These are phyloP conservation scores for Frieseomelitta varia DNA, from an alignment of 1,140 invertebrate species.

Conservation along the genomic window DNA sequence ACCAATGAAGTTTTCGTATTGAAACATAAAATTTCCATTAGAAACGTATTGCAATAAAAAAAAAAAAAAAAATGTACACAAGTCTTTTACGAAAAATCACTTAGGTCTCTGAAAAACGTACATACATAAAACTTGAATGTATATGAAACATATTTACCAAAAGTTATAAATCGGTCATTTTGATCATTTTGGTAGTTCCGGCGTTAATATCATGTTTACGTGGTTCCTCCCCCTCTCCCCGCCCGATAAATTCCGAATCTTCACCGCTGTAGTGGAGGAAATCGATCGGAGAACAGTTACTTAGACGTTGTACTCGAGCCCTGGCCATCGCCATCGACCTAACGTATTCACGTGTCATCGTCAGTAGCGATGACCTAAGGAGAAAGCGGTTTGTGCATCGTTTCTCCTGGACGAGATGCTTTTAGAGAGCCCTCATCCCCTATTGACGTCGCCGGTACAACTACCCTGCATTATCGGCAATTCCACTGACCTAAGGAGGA, in stretches of 20 bases:
- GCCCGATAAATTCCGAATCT: background rate
- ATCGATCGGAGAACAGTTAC: background rate
- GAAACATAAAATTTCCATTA: too few species aligned
- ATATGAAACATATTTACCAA: too few species aligned
- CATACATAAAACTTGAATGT: too few species aligned
- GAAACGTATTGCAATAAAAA: too few species aligned
- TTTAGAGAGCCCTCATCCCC: constrained; percentile 42
- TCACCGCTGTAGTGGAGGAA: background rate
- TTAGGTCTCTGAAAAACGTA: too few species aligned
- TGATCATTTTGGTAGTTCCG: too few species aligned
- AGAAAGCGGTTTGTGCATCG: constrained; percentile 20
- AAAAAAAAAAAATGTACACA: too few species aligned
- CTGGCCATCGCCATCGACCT: constrained; percentile 9
- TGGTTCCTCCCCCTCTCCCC: too few species aligned
- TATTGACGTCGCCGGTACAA: constrained; percentile 40
- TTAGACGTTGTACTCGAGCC: background rate
- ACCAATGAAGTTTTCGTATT: too few species aligned
- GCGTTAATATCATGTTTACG: background rate
- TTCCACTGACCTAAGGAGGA: constrained; percentile 46
- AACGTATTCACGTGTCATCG: constrained; percentile 29
- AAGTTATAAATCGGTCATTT: too few species aligned
- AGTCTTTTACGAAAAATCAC: too few species aligned
- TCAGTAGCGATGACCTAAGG: constrained; percentile 39
- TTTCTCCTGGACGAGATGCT: constrained; percentile 48
- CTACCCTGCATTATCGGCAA: constrained; percentile 52